phyloP scores from a whole-genome alignment of 2,888 invertebrate genomes.

The Parapristionchus giblindavisi region DNA sequence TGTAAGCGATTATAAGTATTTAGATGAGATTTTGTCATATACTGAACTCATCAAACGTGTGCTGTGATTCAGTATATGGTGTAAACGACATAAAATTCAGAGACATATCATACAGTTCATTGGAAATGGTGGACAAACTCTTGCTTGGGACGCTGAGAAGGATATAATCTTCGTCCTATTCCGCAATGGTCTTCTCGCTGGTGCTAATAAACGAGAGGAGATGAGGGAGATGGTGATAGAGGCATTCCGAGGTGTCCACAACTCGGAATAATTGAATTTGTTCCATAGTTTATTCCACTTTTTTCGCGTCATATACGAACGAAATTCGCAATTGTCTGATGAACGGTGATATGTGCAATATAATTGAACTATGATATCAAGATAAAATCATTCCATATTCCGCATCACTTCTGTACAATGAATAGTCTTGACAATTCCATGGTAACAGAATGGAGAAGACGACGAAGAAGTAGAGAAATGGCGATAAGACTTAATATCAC shows the following conservation, averaged over 20 bases:
- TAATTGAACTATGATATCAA: no score
- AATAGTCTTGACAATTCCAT: no score
- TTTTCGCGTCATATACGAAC: no score
- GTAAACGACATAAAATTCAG: background rate
- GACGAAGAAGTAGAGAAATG: no score
- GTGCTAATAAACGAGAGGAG: background rate
- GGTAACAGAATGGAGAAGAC: no score
- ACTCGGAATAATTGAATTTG: background rate
- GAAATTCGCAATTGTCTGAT: no score
- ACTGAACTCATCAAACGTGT: no score
- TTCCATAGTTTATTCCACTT: no score
- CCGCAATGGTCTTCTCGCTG: constrained; percentile 10
- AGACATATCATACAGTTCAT: constrained; percentile 2
- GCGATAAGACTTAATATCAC: no score
- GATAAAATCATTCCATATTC: no score
- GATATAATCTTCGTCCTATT: constrained; percentile 12
- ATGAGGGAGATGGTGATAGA: background rate
- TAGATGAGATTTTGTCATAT: background rate
- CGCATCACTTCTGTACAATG: no score
- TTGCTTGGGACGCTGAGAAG: background rate
- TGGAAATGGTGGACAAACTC: constrained; percentile 18
- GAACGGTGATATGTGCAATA: no score
- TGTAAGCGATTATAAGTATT: background rate
- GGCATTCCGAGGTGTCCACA: constrained; percentile 2
- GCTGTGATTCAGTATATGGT: background rate